Base-by-base conservation (phyloP, 2,888 invertebrate genomes). In the Beris chalybata region DNA sequence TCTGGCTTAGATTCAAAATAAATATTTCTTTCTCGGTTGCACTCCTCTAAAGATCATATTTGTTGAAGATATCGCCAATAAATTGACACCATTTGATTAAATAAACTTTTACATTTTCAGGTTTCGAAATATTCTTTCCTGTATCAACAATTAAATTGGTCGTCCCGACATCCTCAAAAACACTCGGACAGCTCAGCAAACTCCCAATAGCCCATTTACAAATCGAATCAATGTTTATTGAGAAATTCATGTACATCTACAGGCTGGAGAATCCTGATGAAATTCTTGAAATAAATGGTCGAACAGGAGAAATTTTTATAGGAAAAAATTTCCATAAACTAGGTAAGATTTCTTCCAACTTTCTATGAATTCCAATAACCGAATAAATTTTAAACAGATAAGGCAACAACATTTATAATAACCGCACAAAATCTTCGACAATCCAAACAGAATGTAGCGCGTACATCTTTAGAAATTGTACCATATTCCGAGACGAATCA, bases 161-260 rank as follows among this genome's bases (percentile, higher is more conserved):
- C 70, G 73, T 80, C 66, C 80, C 80, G 44, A 73, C 76, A 61
- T 78, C 77, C 11, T 76, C 79, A 71, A 76, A 79, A 59, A 75
- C 78, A 48, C 75, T 78, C 57, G 77, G 78, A 64, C 76, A 76
- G 55, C 78, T 80, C 70, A 76, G 76, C 4, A 79, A 78, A 72
- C 77, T 76, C 63, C 78, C 80, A 9, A 70, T 80, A 69, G 78
- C 76, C 32, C 76, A 76, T 67, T 79, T 80, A 72, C 76, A 78
- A 74, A 77, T 79, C 30, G 70, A 77, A 38, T 72, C 75, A 0
- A 63, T 74, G n/a, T n/a, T n/a, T n/a, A 73, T 70, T 15, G 67
- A 68, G 30, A 73, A 75, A 12, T 69, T 58, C 11, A 74, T 76
- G 67, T 79, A 76, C 65, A 72, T 76, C 43, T 80, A 80, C 68